Percentiles rank a stretch among this genome's conserved stretches.
phyloP scores from a whole-genome alignment of 2,888 invertebrate genomes.

The Papilio gigon region DNA sequence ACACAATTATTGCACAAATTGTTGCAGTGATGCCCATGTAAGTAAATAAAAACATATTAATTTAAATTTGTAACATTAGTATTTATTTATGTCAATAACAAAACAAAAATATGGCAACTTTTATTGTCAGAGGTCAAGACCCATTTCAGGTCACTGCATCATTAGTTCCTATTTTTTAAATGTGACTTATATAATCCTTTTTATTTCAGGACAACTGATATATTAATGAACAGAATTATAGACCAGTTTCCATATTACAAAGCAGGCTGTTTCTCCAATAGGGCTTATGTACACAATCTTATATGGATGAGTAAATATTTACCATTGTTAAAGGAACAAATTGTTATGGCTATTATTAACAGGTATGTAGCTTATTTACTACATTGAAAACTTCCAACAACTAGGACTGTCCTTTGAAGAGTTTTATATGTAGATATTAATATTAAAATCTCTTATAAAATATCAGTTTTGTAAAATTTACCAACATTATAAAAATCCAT shows the following conservation, averaged over 20 bases:
- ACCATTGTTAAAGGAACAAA: conserved; percentile 85
- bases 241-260: conserved; percentile 90
- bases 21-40: conserved; percentile 79
- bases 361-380: conserved; percentile 80
- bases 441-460: neutral
- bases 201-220: conserved; percentile 85
- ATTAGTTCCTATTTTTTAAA: no score
- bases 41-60: conserved; percentile 52
- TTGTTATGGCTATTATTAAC: conserved; percentile 88
- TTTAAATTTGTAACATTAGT: no score
- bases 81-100: neutral
- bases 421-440: no score
- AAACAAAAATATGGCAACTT: neutral
- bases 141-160: no score
- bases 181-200: no score
- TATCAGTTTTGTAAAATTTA: no score
- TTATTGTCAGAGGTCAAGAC: no score
- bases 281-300: conserved; percentile 89
- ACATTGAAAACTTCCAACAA: neutral
- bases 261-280: conserved; percentile 85
- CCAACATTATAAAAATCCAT: no score
- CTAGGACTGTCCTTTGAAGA: neutral
- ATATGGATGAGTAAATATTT: conserved; percentile 89
- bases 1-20: conserved; percentile 78
- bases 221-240: conserved; percentile 85